These are phyloP conservation scores for Steatocranus sp. DNA, from an alignment of 2,797 vertebrate genomes.

Conservation along the genomic window DNA sequence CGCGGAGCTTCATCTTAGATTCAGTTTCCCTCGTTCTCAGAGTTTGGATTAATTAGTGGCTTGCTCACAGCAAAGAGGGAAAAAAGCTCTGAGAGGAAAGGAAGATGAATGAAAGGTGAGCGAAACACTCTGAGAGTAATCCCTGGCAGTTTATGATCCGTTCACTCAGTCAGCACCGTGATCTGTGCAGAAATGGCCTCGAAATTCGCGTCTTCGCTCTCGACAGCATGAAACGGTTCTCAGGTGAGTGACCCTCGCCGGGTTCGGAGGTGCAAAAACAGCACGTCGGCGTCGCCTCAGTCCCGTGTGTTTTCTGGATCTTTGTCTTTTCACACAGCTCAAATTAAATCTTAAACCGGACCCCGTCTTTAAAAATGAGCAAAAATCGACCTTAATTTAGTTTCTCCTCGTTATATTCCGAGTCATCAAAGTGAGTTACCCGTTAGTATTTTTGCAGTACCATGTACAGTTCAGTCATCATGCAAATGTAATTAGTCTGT, in stretches of 20 bases:
- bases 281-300: background rate
- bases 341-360: background rate
- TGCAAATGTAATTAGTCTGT: slow-evolving; percentile 38
- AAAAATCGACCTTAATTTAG: slow-evolving; percentile 47
- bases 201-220: background rate
- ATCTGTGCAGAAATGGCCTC: background rate
- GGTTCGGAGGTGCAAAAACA: background rate
- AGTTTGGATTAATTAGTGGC: slow-evolving; percentile 47
- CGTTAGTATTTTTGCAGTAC: slow-evolving; percentile 49
- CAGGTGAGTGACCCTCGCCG: slow-evolving; percentile 2
- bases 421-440: slow-evolving; percentile 11
- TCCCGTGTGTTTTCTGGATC: background rate
- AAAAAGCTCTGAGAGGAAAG: background rate
- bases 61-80: background rate
- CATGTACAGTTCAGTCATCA: slow-evolving; percentile 56
- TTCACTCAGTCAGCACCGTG: slow-evolving; percentile 20
- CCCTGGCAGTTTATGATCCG: slow-evolving; percentile 15
- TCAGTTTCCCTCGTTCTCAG: slow-evolving; percentile 34
- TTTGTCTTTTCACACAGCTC: background rate
- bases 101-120: slow-evolving; percentile 8
- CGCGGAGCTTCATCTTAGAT: slow-evolving; percentile 5
- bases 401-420: slow-evolving; percentile 54
- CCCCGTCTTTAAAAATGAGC: slow-evolving; percentile 1
- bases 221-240: background rate
- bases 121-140: background rate